These are phyloP conservation scores for Hybognathus amarus DNA, from an alignment of 2,797 vertebrate species.

Conservation along the genomic window DNA sequence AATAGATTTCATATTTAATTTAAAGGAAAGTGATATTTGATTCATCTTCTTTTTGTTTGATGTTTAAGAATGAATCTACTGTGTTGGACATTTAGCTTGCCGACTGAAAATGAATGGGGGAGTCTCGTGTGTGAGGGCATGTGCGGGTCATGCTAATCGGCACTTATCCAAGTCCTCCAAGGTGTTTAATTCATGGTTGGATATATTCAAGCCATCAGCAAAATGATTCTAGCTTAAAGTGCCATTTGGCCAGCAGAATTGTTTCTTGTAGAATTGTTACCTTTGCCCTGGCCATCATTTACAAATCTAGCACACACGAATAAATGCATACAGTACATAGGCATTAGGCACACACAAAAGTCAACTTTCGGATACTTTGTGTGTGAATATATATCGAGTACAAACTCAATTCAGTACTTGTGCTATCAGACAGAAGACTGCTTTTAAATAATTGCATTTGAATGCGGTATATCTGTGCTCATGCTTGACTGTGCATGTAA, in stretches of 20 bases:
- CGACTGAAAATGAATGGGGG: slow-evolving; percentile 18
- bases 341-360: background rate
- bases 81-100: slow-evolving; percentile 14
- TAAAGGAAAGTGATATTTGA: slow-evolving; percentile 50
- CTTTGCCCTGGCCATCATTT: background rate
- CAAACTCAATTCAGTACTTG: background rate
- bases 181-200: slow-evolving; percentile 16
- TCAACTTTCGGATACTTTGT: background rate
- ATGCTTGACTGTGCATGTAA: slow-evolving; percentile 16
- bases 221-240: background rate
- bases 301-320: background rate
- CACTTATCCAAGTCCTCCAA: slow-evolving; percentile 19
- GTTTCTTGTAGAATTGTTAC: background rate
- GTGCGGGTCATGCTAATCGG: slow-evolving; percentile 20
- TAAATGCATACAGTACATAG: background rate
- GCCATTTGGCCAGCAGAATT: background rate
- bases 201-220: background rate
- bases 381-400: background rate
- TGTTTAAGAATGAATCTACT: slow-evolving; percentile 42
- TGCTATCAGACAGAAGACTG: background rate
- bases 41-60: slow-evolving; percentile 52
- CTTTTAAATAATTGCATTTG: background rate
- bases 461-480: background rate
- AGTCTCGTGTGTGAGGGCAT: background rate
- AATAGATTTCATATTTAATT: slow-evolving; percentile 48